These are phyloP conservation scores for Poecile atricapillus DNA, from an alignment of 2,113 vertebrate genomes.

Conservation along the genomic window DNA sequence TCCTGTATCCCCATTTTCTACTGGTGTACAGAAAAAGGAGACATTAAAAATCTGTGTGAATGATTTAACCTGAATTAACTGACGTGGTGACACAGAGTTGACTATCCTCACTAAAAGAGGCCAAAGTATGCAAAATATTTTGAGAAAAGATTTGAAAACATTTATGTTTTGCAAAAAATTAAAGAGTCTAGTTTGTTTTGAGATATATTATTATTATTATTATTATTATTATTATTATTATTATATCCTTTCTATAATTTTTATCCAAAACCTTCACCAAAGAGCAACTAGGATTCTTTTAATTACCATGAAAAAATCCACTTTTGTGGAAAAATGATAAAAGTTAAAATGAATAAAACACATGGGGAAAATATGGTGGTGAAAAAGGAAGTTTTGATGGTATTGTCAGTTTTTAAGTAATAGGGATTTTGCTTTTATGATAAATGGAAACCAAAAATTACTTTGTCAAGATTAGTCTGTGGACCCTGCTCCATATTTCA, in stretches of 20 bases:
- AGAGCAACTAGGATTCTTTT: neutral
- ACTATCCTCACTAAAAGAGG: neutral
- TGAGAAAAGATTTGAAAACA: neutral
- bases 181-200: neutral
- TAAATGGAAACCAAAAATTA: neutral
- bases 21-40: neutral
- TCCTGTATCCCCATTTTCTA: neutral
- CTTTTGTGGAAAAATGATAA: neutral
- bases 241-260: neutral
- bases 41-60: neutral
- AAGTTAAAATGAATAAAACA: neutral
- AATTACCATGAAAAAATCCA: neutral
- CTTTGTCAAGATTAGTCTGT: neutral
- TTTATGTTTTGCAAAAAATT: neutral
- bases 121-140: neutral
- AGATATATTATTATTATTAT: neutral
- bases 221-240: neutral
- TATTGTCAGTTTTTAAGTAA: neutral
- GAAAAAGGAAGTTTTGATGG: rapidly evolving
- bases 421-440: neutral
- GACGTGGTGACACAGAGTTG: neutral
- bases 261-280: neutral
- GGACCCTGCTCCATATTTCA: neutral
- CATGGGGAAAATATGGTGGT: rapidly evolving
- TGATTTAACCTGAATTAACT: neutral